Percentiles rank a stretch among this genome's conserved stretches.
phyloP scores from a whole-genome alignment of 1,140 invertebrate genomes.

The Idris sp. region DNA sequence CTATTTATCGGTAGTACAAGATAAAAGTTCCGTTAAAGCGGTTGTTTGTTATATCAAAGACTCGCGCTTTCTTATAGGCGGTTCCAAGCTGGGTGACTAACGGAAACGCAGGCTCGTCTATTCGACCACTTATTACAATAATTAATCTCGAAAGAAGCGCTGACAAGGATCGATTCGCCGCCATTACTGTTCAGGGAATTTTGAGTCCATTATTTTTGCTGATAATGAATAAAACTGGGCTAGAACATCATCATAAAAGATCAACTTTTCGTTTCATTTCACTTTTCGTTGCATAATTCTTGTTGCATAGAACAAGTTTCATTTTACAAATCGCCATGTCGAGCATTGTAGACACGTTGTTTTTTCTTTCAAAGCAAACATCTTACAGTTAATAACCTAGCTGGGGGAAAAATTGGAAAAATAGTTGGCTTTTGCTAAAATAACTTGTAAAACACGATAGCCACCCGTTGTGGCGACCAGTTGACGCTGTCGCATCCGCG shows the following conservation, averaged over 20 bases:
- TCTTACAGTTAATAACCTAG: too few relatives aligned
- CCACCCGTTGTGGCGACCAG: slow-evolving; percentile 44
- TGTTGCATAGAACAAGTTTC: too few relatives aligned
- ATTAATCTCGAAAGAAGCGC: slow-evolving; percentile 53
- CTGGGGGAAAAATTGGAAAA: too few relatives aligned
- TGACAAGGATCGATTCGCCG: slow-evolving; percentile 52
- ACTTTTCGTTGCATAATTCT: too few relatives aligned
- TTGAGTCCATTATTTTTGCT: slow-evolving; percentile 6
- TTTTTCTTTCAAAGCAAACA: too few relatives aligned
- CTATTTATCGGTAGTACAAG: slow-evolving; percentile 62
- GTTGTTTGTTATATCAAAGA: slow-evolving; percentile 56
- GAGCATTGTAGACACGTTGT: too few relatives aligned
- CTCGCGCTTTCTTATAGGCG: slow-evolving; percentile 31
- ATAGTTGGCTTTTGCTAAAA: not conserved
- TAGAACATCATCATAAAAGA: slow-evolving; percentile 23
- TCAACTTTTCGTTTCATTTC: too few relatives aligned
- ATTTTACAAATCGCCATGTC: too few relatives aligned
- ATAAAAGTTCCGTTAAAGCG: slow-evolving; percentile 62
- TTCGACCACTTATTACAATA: slow-evolving; percentile 57
- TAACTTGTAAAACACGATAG: not conserved
- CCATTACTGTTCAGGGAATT: slow-evolving; percentile 34
- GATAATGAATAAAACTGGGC: slow-evolving; percentile 27
- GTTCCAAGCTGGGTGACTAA: slow-evolving; percentile 42
- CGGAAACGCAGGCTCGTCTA: slow-evolving; percentile 46
- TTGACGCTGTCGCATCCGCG: slow-evolving; percentile 39